Conservation (phyloP, 2,888 invertebrate genomes). For the Athrips mouffetella region DNA sequence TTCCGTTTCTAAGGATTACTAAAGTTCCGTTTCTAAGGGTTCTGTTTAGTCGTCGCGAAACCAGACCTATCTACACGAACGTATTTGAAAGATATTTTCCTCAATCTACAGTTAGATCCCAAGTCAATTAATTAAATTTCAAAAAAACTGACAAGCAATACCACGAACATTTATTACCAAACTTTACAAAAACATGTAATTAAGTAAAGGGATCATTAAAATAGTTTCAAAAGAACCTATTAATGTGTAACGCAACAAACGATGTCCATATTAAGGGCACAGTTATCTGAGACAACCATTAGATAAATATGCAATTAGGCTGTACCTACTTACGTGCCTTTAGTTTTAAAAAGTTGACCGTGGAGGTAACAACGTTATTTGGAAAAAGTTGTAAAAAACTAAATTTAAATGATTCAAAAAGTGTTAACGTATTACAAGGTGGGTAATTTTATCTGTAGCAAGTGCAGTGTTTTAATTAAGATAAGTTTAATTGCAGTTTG, state of each 20-base stretch:
- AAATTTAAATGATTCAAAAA: conserved; percentile 5
- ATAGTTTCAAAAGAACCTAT: conserved; percentile 40
- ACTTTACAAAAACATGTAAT: conserved; percentile 7
- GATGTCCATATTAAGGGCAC: conserved; percentile 49
- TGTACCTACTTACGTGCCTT: conserved; percentile 33
- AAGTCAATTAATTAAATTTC: too few species aligned
- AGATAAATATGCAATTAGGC: conserved; percentile 68
- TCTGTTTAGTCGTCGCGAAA: too few species aligned
- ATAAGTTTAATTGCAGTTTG: background rate
- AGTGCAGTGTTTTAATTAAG: background rate
- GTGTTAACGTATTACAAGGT: conserved; percentile 8
- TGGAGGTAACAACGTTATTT: conserved; percentile 7
- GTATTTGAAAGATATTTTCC: too few species aligned
- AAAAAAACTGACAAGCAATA: too few species aligned
- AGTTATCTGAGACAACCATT: conserved; percentile 55
- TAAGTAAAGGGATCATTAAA: conserved; percentile 35
- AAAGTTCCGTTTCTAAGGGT: too few species aligned
- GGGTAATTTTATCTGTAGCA: background rate
- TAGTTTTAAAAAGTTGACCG: conserved; percentile 27
- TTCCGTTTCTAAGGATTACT: too few species aligned
- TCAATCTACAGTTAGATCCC: too few species aligned
- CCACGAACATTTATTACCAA: too few species aligned
- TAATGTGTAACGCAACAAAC: conserved; percentile 33
- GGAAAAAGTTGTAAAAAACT: background rate
- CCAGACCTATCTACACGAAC: too few species aligned